Evolutionary conservation across 2,888 invertebrate species (phyloP).

Genomic region (Scaptomyza reducta): DNA sequence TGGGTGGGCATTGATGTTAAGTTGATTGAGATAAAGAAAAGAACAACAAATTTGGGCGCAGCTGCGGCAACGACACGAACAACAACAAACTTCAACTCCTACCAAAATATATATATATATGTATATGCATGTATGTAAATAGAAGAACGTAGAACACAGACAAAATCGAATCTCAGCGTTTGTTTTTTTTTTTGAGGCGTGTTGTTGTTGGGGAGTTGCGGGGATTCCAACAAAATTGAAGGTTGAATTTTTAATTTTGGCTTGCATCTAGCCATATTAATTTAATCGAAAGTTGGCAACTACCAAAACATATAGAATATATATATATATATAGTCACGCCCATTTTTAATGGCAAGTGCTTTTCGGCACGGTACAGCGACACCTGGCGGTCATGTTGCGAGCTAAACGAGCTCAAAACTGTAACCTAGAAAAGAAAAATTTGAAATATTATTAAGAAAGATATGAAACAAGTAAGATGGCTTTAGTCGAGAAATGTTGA

Average conservation of each 20-base stretch:
- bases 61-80: constrained; percentile 43
- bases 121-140: not conserved
- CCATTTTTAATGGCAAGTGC: constrained; percentile 9
- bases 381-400: constrained; percentile 19
- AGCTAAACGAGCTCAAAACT: not conserved
- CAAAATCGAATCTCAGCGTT: constrained; percentile 39
- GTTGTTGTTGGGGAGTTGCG: constrained; percentile 36
- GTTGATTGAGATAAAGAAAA: constrained; percentile 11
- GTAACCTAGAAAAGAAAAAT: not conserved
- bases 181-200: constrained; percentile 43
- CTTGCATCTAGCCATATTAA: constrained; percentile 23
- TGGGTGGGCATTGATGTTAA: constrained; percentile 32
- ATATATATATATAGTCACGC: not conserved
- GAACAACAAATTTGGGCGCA: constrained; percentile 32
- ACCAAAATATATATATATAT: too few species aligned
- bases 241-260: constrained; percentile 59
- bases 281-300: not conserved
- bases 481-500: too few species aligned
- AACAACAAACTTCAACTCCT: constrained; percentile 13
- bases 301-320: not conserved
- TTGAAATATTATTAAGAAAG: not conserved
- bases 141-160: constrained; percentile 9
- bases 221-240: constrained; percentile 59
- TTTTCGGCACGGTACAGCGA: constrained; percentile 7
- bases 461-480: too few species aligned